These are phyloP conservation scores for Anguilla marmorata DNA, from an alignment of 2,797 vertebrate species.

Conservation along the genomic window DNA sequence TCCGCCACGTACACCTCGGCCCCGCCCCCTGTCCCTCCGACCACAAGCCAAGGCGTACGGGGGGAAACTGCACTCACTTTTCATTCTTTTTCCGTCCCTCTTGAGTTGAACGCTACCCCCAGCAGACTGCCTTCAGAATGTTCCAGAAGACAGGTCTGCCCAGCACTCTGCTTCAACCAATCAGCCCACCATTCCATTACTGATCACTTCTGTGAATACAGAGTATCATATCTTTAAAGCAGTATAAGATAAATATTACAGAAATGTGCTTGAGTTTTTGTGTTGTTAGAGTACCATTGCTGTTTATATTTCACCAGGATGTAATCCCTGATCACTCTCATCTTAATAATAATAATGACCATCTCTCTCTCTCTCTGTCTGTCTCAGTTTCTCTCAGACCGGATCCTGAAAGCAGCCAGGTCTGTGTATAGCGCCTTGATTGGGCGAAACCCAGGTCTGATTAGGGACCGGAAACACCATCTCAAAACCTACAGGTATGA, in stretches of 20 bases:
- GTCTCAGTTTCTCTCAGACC: conserved; percentile 81
- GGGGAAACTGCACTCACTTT: background rate
- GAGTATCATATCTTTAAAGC: background rate
- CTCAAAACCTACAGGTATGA: conserved; percentile 87
- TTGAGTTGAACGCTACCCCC: background rate
- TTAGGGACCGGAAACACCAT: conserved; percentile 90
- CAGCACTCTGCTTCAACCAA: background rate
- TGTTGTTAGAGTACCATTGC: background rate
- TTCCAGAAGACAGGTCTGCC: background rate
- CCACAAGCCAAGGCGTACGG: background rate
- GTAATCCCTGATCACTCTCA: background rate
- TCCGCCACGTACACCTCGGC: too few relatives aligned
- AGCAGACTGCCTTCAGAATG: background rate
- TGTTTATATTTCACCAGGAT: background rate
- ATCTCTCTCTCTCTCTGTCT: conserved; percentile 7
- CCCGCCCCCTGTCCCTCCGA: background rate
- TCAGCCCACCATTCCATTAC: background rate
- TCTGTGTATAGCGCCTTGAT: conserved; percentile 76
- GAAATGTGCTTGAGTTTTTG: background rate
- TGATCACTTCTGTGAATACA: background rate
- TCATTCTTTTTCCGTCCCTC: too few relatives aligned
- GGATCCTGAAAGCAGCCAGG: conserved; percentile 81
- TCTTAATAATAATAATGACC: background rate
- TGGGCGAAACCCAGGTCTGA: conserved; percentile 73
- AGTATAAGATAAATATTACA: background rate